phyloP scores from a whole-genome alignment of 1,140 invertebrate species.

The Metopolophium dirhodum region DNA sequence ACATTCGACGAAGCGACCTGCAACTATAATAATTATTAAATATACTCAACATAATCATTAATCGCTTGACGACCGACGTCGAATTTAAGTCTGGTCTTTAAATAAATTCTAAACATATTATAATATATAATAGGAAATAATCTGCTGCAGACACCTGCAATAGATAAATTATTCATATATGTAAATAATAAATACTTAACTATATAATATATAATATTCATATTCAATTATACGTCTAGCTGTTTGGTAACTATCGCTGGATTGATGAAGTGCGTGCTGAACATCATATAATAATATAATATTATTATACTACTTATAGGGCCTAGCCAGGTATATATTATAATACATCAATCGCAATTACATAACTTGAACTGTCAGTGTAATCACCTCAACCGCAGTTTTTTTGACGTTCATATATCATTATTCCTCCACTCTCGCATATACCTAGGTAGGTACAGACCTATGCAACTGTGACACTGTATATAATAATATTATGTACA shows the following conservation, averaged over 20 bases:
- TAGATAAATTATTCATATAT: not conserved
- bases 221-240: not conserved
- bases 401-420: not conserved
- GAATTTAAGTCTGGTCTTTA: not conserved
- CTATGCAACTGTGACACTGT: no score
- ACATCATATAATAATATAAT: not conserved
- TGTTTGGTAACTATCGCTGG: not conserved
- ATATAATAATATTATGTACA: not conserved
- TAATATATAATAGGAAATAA: not conserved
- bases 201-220: not conserved
- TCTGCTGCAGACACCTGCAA: not conserved
- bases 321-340: not conserved
- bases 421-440: not conserved
- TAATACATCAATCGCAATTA: not conserved
- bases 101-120: not conserved
- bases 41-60: not conserved
- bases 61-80: not conserved
- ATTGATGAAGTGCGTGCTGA: not conserved
- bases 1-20: not conserved
- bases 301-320: not conserved
- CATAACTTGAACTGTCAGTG: not conserved
- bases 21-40: not conserved
- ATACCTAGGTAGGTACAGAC: not conserved
- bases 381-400: not conserved
- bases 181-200: not conserved